phyloP scores from a whole-genome alignment of 2,797 vertebrate genomes.

The Myioborus melanocephalus region DNA sequence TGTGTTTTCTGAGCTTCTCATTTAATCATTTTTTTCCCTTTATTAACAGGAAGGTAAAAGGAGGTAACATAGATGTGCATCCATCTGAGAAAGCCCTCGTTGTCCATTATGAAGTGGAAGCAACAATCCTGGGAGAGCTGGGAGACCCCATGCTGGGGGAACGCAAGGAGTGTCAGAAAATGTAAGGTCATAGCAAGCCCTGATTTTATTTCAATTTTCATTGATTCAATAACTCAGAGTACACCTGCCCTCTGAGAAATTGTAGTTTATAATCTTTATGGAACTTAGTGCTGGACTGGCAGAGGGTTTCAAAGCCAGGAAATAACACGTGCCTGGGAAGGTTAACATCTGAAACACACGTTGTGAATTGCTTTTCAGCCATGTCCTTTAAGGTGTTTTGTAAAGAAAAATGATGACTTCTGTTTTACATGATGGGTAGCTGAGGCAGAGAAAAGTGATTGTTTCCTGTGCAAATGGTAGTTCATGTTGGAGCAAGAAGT shows the following conservation, averaged over 20 bases:
- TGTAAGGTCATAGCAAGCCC: slow-evolving; percentile 75
- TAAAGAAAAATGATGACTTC: background rate
- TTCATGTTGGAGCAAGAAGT: background rate
- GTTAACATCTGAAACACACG: background rate
- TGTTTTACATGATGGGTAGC: background rate
- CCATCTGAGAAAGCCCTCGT: slow-evolving; percentile 92
- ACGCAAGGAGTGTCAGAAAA: slow-evolving; percentile 94
- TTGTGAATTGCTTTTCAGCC: background rate
- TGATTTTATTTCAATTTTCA: background rate
- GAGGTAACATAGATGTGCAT: slow-evolving; percentile 90
- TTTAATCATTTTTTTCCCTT: background rate
- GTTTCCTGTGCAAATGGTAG: background rate
- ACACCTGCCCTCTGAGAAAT: background rate
- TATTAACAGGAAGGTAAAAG: slow-evolving; percentile 85
- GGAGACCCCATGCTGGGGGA: slow-evolving; percentile 88
- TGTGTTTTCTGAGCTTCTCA: background rate
- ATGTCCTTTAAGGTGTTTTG: background rate
- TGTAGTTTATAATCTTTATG: background rate
- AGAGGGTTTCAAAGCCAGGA: background rate
- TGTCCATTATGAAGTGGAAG: slow-evolving; percentile 95
- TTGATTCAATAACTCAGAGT: background rate
- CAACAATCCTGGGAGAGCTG: slow-evolving; percentile 86
- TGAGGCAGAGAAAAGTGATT: background rate
- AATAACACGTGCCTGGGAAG: background rate
- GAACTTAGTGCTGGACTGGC: background rate